These are phyloP conservation scores for Gymnocheta viridis DNA, from an alignment of 2,888 invertebrate species.

Conservation along the genomic window DNA sequence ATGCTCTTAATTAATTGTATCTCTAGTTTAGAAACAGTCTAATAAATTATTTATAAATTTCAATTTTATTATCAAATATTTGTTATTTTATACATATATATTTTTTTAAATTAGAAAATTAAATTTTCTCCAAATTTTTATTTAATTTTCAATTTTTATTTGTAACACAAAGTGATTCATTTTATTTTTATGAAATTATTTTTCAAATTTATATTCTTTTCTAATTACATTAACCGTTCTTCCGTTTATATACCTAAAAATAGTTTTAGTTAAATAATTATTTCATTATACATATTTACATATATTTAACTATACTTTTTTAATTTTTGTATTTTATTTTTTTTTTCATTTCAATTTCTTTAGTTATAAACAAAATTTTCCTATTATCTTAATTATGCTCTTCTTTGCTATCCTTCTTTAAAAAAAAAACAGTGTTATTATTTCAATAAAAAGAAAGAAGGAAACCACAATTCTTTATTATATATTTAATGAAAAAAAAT, in stretches of 20 bases:
- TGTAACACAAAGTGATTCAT: conserved; percentile 66
- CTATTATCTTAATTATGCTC: conserved; percentile 31
- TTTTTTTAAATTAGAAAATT: conserved; percentile 47
- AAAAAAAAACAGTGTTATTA: conserved; percentile 36
- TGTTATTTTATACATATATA: conserved; percentile 20
- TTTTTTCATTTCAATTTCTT: conserved; percentile 16
- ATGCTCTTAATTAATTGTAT: conserved; percentile 28
- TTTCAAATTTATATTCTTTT: conserved; percentile 19
- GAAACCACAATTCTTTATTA: conserved; percentile 46
- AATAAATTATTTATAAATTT: conserved; percentile 51
- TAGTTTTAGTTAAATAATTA: conserved; percentile 56
- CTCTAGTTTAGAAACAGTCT: conserved; percentile 27
- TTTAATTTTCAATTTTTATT: conserved; percentile 41
- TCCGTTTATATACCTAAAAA: conserved; percentile 54
- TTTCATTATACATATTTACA: conserved; percentile 17
- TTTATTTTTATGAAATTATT: conserved; percentile 65
- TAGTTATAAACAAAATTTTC: conserved; percentile 37
- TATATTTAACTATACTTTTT: conserved; percentile 47
- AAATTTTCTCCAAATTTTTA: conserved; percentile 46
- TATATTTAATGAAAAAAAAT: conserved; percentile 46
- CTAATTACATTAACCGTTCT: conserved; percentile 62
- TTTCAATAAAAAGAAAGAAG: conserved; percentile 23
- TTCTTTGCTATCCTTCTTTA: conserved; percentile 41
- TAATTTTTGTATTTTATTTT: conserved; percentile 42
- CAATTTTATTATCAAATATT: conserved; percentile 46